phyloP scores from a whole-genome alignment of 2,797 vertebrate genomes.

The Uromys caudimaculatus region DNA sequence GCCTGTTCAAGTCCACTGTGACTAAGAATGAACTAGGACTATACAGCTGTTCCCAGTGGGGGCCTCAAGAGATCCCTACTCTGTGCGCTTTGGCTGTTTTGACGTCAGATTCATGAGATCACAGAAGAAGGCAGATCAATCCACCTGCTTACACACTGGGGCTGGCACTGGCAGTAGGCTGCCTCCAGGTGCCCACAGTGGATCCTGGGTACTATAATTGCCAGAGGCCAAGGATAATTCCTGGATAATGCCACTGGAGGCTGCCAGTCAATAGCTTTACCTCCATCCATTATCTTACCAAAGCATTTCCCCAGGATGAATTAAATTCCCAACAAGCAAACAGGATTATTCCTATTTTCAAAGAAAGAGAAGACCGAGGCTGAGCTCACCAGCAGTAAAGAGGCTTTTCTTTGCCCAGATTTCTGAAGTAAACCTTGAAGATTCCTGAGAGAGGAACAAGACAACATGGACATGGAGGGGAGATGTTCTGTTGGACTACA shows the following conservation, averaged over 20 bases:
- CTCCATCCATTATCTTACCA: neutral
- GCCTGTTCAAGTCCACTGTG: neutral
- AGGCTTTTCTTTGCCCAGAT: constrained; percentile 4
- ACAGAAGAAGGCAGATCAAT: constrained; percentile 41
- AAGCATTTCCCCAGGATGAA: neutral
- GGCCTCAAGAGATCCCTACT: constrained; percentile 64
- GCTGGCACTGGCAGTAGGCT: neutral
- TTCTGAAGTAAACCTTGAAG: constrained; percentile 53
- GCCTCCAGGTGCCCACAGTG: neutral
- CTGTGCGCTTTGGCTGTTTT: constrained; percentile 51
- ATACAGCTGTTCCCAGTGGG: constrained; percentile 65
- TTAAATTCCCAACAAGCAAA: constrained; percentile 50
- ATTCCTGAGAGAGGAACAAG: neutral
- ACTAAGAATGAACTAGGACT: neutral
- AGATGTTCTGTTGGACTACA: neutral
- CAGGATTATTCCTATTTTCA: constrained; percentile 33
- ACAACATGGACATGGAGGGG: neutral
- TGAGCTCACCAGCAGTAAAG: neutral
- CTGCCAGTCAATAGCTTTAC: neutral
- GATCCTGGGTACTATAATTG: neutral
- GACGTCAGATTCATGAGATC: constrained; percentile 3
- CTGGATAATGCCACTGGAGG: neutral
- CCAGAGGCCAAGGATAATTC: neutral
- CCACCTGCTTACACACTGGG: constrained; percentile 55
- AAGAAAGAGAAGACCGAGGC: constrained; percentile 1